Evolutionary conservation across 35 echinoderm and acorn worm genomes (phyloP).

Genomic region (Chiridota heheva): DNA sequence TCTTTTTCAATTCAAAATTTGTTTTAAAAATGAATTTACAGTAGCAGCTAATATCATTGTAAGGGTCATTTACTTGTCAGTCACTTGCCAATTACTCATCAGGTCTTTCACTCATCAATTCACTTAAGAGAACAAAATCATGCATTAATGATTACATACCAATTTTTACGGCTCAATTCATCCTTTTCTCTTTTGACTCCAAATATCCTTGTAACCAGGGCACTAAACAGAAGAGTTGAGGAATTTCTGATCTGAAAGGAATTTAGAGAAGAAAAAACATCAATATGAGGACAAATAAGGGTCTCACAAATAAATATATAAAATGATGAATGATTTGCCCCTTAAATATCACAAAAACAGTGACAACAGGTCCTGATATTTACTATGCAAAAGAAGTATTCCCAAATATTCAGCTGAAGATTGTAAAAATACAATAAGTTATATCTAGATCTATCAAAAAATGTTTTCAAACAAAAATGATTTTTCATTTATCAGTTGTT

Average conservation of each 20-base stretch:
- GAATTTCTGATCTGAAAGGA: slow-evolving; percentile 83
- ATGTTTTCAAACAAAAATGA: too few species aligned
- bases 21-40: too few species aligned
- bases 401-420: too few species aligned
- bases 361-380: too few species aligned
- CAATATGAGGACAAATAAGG: not conserved
- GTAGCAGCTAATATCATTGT: too few species aligned
- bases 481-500: too few species aligned
- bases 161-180: slow-evolving; percentile 78
- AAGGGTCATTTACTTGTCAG: too few species aligned
- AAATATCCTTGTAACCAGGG: slow-evolving; percentile 92
- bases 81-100: too few species aligned
- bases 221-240: slow-evolving; percentile 82
- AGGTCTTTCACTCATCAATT: not conserved
- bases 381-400: too few species aligned
- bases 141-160: slow-evolving; percentile 52
- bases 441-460: too few species aligned
- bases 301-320: not conserved
- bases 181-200: slow-evolving; percentile 89
- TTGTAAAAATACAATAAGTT: too few species aligned
- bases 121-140: not conserved
- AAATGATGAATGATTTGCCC: not conserved
- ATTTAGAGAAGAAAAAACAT: slow-evolving; percentile 2
- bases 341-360: not conserved
- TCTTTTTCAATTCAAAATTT: too few species aligned